Evolutionary conservation across 92 coral and sea anemone species (phyloP).

Genomic region (Zoanthus gigantus): DNA sequence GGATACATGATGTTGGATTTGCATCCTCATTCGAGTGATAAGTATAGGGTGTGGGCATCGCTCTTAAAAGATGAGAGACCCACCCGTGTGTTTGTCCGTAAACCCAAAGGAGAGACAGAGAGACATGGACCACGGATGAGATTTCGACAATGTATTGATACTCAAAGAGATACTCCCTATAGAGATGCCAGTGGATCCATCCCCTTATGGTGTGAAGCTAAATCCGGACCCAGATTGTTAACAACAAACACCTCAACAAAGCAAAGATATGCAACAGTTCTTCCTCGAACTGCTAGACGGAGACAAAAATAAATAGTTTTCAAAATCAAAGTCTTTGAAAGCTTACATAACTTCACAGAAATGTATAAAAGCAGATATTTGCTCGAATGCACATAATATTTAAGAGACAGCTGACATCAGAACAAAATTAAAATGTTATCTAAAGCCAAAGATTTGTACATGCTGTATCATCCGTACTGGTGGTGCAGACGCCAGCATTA

Average conservation of each 20-base stretch:
- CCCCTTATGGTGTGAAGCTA: neutral
- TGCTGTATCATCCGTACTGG: neutral
- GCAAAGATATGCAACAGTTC: neutral
- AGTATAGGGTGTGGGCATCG: conserved; percentile 14
- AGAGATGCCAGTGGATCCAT: neutral
- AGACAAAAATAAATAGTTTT: neutral
- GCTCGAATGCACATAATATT: neutral
- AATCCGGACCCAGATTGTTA: neutral
- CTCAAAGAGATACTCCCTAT: neutral
- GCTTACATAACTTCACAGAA: neutral
- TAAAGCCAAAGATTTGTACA: neutral
- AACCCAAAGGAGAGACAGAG: neutral
- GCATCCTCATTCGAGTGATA: conserved; percentile 18
- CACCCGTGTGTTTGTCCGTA: conserved; percentile 7
- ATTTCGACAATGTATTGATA: neutral
- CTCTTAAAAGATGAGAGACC: conserved; percentile 20
- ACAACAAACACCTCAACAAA: neutral
- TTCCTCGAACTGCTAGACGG: neutral
- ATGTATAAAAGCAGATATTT: neutral
- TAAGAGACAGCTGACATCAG: neutral
- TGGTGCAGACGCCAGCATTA: conserved; percentile 6
- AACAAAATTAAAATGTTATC: neutral
- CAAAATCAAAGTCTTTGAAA: neutral
- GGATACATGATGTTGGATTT: conserved; percentile 38
- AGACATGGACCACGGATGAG: neutral